Evolutionary conservation across 2,113 vertebrate species (phyloP).

Genomic region (human): GRCh38 chr2:70954001-70954500

Average conservation of each 20-base stretch:
- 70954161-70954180: background rate
- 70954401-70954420: background rate
- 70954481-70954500: background rate
- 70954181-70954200: background rate
- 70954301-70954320: background rate
- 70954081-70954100: background rate
- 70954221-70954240: conserved; percentile 3
- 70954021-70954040: background rate
- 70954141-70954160: background rate
- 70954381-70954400: background rate
- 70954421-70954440: background rate
- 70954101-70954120: background rate
- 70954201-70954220: background rate
- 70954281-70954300: background rate
- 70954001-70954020: conserved; percentile 7
- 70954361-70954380: background rate
- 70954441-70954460: background rate
- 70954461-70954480: background rate
- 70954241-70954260: background rate
- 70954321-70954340: background rate
- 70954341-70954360: background rate
- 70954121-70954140: background rate
- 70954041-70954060: background rate
- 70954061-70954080: conserved; percentile 15
- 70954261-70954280: background rate